Base-by-base conservation (phyloP, 2,113 vertebrate species). In the Scortum barcoo region DNA sequence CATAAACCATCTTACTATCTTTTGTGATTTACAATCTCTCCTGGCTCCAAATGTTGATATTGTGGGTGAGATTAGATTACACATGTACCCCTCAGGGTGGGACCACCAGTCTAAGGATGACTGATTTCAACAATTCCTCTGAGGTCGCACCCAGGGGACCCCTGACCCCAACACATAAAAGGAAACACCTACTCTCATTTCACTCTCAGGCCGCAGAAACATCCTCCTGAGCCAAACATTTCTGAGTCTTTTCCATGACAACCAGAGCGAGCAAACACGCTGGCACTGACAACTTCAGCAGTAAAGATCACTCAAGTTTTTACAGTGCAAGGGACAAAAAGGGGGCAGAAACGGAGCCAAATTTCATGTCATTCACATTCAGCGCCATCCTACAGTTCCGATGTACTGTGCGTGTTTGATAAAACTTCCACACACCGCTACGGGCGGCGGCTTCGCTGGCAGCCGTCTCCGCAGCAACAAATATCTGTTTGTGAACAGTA, bases 81-180 rank as follows among this genome's bases (percentile, higher is more conserved):
- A 91, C 86, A 81, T 86, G 85, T 90, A 80, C 42, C 69, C 76
- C 69, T 36, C 19, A 48, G 75, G 33, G 42, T 76, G 58, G 79
- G 84, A 72, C 71, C 69, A 24, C 74, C 82, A 50, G 80, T 86
- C 81, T 74, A 81, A 85, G 88, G 86, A 89, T 90, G 91, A 91
- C 85, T 83, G 92, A 92, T 88, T 90, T 86, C 76, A 85, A 91
- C 91, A 91, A 93, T 93, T 89, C 81, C 80, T 51, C 74, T 42
- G 73, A 86, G 94, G 92, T 92, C 84, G 60, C 57, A 81, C 83
- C 86, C 90, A 84, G 81, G 80, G 76, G 84, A 92, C 89, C 92
- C 88, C 92, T 94, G 93, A 96, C 95, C 94, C 83, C 54, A 1
- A 33, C 85, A 82, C 90, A 95, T 93, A 95, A 93, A 95, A 92